A percentile compares a stretch with the other conserved stretches of the same genome.
Conservation (phyloP, 2,888 invertebrate genomes). For the Sclerodermus sp. region DNA sequence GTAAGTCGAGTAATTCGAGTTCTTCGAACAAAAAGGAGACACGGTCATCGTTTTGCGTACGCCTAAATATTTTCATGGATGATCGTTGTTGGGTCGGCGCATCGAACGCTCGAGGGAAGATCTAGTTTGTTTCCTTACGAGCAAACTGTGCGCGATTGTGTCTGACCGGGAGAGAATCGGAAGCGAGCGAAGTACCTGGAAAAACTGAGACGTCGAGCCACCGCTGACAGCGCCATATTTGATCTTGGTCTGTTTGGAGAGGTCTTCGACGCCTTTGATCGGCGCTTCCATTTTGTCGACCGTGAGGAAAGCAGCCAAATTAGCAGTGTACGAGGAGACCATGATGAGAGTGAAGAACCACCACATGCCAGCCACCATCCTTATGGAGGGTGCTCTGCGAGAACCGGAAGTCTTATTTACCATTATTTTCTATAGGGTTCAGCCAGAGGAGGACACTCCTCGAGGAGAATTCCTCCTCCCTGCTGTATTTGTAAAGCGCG, state of each 20-base stretch:
- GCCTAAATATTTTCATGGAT: too few relatives aligned
- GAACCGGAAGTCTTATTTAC: slow-evolving; percentile 1
- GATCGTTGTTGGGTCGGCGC: too few relatives aligned
- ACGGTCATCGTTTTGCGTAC: too few relatives aligned
- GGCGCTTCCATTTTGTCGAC: slow-evolving; percentile 92
- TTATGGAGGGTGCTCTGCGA: slow-evolving; percentile 79
- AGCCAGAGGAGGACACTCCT: background rate
- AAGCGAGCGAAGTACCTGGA: slow-evolving; percentile 67
- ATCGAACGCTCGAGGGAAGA: too few relatives aligned
- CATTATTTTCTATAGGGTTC: too few relatives aligned
- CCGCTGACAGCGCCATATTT: slow-evolving; percentile 93
- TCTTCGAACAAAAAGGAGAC: slow-evolving; percentile 61
- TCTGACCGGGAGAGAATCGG: background rate
- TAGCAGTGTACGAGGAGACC: slow-evolving; percentile 96
- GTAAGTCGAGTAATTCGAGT: slow-evolving; percentile 91
- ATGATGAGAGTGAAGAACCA: slow-evolving; percentile 95
- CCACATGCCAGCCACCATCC: slow-evolving; percentile 91
- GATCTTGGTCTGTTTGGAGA: slow-evolving; percentile 94
- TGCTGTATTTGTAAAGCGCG: background rate
- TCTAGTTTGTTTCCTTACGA: too few relatives aligned
- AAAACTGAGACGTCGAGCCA: slow-evolving; percentile 93
- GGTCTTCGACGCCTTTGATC: slow-evolving; percentile 92
- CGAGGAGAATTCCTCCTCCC: background rate
- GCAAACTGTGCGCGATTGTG: background rate
- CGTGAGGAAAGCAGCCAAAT: slow-evolving; percentile 91